A percentile compares a stretch with the other conserved stretches of the same genome.
Conservation (phyloP, 2,888 invertebrate species). For the Drosophila pullipes region DNA sequence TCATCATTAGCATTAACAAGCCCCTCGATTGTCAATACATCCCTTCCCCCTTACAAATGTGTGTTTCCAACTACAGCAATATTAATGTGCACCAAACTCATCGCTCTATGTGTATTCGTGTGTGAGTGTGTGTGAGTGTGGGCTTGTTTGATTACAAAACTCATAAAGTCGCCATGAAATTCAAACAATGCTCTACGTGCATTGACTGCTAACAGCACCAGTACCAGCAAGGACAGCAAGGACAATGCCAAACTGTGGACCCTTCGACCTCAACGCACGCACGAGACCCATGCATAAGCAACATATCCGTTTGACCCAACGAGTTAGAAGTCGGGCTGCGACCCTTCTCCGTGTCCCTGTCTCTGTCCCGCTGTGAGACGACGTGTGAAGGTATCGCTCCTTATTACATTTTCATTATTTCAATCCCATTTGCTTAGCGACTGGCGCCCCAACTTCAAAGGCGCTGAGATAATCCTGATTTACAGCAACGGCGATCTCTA, state of each 20-base stretch:
- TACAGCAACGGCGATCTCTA: constrained; percentile 29
- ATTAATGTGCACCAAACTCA: constrained; percentile 57
- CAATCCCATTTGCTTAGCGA: constrained; percentile 60
- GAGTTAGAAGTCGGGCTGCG: constrained; percentile 52
- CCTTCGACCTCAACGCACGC: constrained; percentile 21
- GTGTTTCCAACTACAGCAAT: constrained; percentile 39
- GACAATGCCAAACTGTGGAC: constrained; percentile 31
- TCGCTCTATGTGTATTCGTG: constrained; percentile 5
- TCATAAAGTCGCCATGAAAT: constrained; percentile 82
- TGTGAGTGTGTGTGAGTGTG: constrained; percentile 27
- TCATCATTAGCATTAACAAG: constrained; percentile 73
- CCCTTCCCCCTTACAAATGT: constrained; percentile 33
- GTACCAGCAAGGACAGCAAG: constrained; percentile 13
- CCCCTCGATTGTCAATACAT: constrained; percentile 61
- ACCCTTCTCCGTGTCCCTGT: constrained; percentile 1
- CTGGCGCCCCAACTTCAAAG: constrained; percentile 38
- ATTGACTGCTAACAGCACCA: constrained; percentile 59
- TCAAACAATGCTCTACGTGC: constrained; percentile 81
- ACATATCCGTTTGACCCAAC: constrained; percentile 74
- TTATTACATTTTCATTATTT: constrained; percentile 78
- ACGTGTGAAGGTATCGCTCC: constrained; percentile 61
- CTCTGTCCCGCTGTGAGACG: constrained; percentile 1
- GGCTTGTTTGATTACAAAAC: constrained; percentile 77
- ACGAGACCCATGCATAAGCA: constrained; percentile 66
- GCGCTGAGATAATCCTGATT: constrained; percentile 52